A percentile compares a stretch with the other conserved stretches of the same genome.
phyloP scores from a whole-genome alignment of 2,888 invertebrate species.

The Plagodis dolabraria region DNA sequence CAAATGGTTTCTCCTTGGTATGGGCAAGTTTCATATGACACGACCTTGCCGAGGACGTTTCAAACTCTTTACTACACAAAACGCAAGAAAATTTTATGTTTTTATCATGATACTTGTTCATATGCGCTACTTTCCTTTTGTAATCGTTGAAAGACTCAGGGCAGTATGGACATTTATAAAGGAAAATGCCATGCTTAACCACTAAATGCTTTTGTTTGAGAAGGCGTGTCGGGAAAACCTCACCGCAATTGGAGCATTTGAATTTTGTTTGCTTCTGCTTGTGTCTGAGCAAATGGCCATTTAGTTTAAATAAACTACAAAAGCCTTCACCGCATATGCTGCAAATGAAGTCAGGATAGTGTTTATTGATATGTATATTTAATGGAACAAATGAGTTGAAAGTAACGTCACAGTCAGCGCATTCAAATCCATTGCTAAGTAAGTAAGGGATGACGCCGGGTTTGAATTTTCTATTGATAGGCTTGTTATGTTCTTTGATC shows the following conservation, averaged over 20 bases:
- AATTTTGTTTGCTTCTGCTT: conserved; percentile 33
- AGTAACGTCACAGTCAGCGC: conserved; percentile 60
- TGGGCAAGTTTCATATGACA: conserved; percentile 50
- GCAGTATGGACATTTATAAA: conserved; percentile 53
- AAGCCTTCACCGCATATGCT: conserved; percentile 68
- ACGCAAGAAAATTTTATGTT: conserved; percentile 69
- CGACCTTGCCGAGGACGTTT: conserved; percentile 47
- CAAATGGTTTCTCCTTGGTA: conserved; percentile 5
- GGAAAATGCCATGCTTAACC: conserved; percentile 54
- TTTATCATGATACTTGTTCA: conserved; percentile 60
- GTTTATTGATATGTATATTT: conserved; percentile 70
- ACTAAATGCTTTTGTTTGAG: conserved; percentile 59
- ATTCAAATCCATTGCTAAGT: conserved; percentile 54
- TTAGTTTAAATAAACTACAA: conserved; percentile 16
- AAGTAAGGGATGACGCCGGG: conserved; percentile 67
- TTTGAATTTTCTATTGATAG: conserved; percentile 52
- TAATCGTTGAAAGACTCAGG: conserved; percentile 67
- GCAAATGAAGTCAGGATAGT: conserved; percentile 73
- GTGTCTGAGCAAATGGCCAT: conserved; percentile 42
- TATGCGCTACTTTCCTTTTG: conserved; percentile 57
- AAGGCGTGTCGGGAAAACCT: conserved; percentile 54
- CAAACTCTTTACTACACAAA: conserved; percentile 45
- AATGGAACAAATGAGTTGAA: conserved; percentile 68
- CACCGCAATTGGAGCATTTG: conserved; percentile 66
- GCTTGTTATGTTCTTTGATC: conserved; percentile 54